Percentiles rank a stretch among this genome's conserved stretches.
phyloP scores from a whole-genome alignment of 2,797 vertebrate genomes.

The Amniataba percoides region DNA sequence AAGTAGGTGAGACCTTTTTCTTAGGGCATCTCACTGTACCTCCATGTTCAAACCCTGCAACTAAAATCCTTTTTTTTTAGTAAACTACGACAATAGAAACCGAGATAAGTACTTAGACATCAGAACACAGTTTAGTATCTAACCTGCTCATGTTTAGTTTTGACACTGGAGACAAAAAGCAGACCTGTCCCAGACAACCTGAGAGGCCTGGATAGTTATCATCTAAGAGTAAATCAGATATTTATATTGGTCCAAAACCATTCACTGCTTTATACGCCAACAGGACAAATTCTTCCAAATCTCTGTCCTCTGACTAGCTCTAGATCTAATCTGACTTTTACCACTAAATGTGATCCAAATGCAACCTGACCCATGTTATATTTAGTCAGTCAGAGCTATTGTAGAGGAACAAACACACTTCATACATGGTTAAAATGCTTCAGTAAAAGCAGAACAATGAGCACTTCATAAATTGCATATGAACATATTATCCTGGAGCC shows the following conservation, averaged over 20 bases:
- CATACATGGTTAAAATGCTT: not conserved
- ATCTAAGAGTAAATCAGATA: no score
- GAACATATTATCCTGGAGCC: not conserved
- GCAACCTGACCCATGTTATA: not conserved
- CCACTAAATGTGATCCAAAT: not conserved
- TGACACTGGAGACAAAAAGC: no score
- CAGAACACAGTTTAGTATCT: no score
- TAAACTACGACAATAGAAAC: no score
- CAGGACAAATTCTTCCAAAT: no score
- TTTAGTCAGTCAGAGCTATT: not conserved
- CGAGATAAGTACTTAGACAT: no score
- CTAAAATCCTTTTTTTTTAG: not conserved
- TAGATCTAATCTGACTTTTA: conserved; percentile 4
- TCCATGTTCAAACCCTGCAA: not conserved
- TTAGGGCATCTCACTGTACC: not conserved
- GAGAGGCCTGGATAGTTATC: no score
- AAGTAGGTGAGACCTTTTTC: not conserved
- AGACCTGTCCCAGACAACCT: no score
- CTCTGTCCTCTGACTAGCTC: no score
- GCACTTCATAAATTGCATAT: not conserved
- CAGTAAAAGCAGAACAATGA: not conserved
- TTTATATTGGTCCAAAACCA: no score
- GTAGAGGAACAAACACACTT: not conserved
- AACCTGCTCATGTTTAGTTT: no score
- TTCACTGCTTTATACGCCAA: no score